These are phyloP conservation scores for Haemorhous mexicanus DNA, from an alignment of 2,113 vertebrate genomes.

Conservation along the genomic window DNA sequence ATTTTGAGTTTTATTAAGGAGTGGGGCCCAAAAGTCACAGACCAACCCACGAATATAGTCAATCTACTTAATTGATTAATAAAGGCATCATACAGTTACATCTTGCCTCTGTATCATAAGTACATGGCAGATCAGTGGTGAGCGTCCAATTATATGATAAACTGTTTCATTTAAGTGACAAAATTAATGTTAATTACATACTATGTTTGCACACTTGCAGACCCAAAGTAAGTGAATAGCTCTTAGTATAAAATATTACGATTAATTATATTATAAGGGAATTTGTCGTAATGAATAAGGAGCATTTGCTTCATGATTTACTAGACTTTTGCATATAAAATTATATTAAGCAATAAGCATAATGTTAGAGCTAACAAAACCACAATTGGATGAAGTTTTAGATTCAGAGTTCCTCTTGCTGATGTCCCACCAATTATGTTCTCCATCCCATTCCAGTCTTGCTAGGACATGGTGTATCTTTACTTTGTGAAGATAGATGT, in stretches of 20 bases:
- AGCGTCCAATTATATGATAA: not conserved
- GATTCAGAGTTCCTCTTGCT: not conserved
- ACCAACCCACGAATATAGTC: not conserved
- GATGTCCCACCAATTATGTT: not conserved
- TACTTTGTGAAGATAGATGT: too few species aligned
- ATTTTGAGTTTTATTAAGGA: not conserved
- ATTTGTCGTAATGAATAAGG: not conserved
- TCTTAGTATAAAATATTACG: not conserved
- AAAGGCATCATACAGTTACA: not conserved
- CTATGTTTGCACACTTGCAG: not conserved
- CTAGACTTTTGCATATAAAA: not conserved
- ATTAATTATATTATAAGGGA: not conserved
- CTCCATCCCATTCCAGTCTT: not conserved
- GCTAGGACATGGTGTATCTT: not conserved
- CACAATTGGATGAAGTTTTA: not conserved
- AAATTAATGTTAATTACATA: not conserved
- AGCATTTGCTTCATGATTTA: not conserved
- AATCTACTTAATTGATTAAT: not conserved
- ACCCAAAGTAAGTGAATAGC: not conserved
- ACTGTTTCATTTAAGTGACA: not conserved
- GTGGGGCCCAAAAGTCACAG: not conserved
- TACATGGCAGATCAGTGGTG: not conserved
- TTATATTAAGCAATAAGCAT: not conserved
- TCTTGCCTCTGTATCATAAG: not conserved
- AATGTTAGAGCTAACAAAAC: not conserved